Base-by-base conservation (phyloP, 2,888 invertebrate species). In the Megalurothrips usitatus region DNA sequence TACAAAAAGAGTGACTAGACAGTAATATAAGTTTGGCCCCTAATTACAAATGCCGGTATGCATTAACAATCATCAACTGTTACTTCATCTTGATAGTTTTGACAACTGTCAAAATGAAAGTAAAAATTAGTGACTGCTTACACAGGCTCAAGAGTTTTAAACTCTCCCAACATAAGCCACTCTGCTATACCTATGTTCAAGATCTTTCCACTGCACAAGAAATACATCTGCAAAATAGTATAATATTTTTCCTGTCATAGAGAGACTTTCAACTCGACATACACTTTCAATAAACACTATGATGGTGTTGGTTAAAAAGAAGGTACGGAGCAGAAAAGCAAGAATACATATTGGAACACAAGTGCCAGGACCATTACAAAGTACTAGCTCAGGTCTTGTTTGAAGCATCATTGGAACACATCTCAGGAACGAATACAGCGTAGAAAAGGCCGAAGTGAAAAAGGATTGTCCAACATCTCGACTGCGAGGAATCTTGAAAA, bases 281-380 rank as follows among this genome's bases (percentile, higher is more conserved):
- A 96, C 93, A 86, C 98, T 99, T 88, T 99, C 99, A 80, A 99
- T 90, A 88, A 96, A 99, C 81, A 98, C 91, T 82, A 98, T 94
- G 86, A 91, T 92, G 82, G 92, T 91, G 84, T 92, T 89, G 49
- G 89, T 87, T 63, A 95, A 85, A 84, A 91, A 92, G 0, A 92
- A 86, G 82, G 92, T 89, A 87, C 93, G 93, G 84, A 94, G 88
- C 0, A 96, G 79, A 86, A 94, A 94, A 23, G 93, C 93, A 81
- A 94, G 90, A 81, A 94, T 84, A 88, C 97, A 97, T 81, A 98
- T 89, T 6, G 99, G 99, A 82, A 99, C 91, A 87, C 99, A 98
- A 10, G 97, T 98, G 11, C 98, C 98, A 78, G 99, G 99, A 0
- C 99, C 99, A 89, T 99, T 98, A 87, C 95, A 96, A 79, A 97